A percentile compares a stretch with the other conserved stretches of the same genome.
Evolutionary conservation across 2,113 vertebrate species (phyloP).

Genomic region (Catharus bicknelli): DNA sequence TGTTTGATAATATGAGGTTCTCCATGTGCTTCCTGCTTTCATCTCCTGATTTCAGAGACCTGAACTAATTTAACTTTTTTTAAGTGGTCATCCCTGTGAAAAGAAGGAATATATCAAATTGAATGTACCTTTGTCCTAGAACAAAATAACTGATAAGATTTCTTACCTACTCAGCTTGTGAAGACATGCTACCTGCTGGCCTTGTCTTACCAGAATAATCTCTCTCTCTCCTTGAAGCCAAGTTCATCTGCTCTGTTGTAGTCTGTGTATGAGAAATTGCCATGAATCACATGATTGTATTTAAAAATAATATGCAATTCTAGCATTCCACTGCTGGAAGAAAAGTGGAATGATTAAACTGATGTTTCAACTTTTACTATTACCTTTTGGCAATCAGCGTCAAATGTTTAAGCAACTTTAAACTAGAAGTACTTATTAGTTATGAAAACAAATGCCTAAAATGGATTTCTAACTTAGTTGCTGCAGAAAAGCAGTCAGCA

Average conservation of each 20-base stretch:
- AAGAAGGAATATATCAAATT: background rate
- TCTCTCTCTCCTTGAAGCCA: background rate
- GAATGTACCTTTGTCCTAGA: background rate
- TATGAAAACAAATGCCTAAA: background rate
- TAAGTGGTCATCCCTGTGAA: background rate
- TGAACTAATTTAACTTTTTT: slow-evolving; percentile 18
- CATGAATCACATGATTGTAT: background rate
- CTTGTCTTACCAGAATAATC: background rate
- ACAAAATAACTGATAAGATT: background rate
- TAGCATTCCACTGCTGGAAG: background rate
- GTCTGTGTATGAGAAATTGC: background rate
- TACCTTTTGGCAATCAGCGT: background rate
- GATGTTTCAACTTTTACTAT: background rate
- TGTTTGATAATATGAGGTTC: background rate
- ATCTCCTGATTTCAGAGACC: background rate
- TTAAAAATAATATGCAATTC: background rate
- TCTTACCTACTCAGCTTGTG: background rate
- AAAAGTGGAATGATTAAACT: background rate
- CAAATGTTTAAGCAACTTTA: background rate
- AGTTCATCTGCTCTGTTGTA: background rate
- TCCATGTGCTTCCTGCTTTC: background rate
- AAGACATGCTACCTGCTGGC: background rate
- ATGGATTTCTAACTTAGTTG: background rate
- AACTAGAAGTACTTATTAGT: background rate
- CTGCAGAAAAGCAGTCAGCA: background rate